Evolutionary conservation across 2,797 vertebrate genomes (phyloP).

Genomic region (Gymnoscopelus braueri): DNA sequence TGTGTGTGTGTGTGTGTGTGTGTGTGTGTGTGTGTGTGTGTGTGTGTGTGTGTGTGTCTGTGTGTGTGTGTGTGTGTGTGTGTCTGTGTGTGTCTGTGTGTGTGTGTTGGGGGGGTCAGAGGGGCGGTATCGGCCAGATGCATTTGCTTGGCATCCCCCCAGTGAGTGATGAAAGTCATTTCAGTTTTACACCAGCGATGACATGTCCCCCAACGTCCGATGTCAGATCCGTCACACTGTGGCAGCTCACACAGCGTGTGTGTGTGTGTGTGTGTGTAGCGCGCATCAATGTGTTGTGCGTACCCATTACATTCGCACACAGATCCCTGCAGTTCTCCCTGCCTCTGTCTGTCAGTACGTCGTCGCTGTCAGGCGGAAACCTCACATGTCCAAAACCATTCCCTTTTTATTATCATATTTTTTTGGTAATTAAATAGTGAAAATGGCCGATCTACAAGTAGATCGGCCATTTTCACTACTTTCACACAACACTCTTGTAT

Average conservation of each 20-base stretch:
- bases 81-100: background rate
- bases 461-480: too few species aligned
- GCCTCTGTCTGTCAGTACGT: too few species aligned
- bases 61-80: background rate
- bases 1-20: background rate
- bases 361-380: too few species aligned
- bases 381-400: too few species aligned
- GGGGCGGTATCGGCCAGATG: constrained; percentile 2
- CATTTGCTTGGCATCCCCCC: constrained; percentile 20
- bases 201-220: constrained; percentile 44
- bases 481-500: too few species aligned
- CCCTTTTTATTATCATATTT: too few species aligned
- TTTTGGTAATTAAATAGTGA: too few species aligned
- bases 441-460: too few species aligned
- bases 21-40: too few species aligned
- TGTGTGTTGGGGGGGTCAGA: background rate
- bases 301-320: too few species aligned
- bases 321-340: too few species aligned
- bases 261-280: background rate
- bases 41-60: too few species aligned
- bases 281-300: constrained; percentile 2
- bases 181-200: constrained; percentile 43
- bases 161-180: constrained; percentile 51
- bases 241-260: background rate
- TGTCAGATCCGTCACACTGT: constrained; percentile 39